Evolutionary conservation across 2,797 vertebrate genomes (phyloP).

Genomic region (Antrozous pallidus): DNA sequence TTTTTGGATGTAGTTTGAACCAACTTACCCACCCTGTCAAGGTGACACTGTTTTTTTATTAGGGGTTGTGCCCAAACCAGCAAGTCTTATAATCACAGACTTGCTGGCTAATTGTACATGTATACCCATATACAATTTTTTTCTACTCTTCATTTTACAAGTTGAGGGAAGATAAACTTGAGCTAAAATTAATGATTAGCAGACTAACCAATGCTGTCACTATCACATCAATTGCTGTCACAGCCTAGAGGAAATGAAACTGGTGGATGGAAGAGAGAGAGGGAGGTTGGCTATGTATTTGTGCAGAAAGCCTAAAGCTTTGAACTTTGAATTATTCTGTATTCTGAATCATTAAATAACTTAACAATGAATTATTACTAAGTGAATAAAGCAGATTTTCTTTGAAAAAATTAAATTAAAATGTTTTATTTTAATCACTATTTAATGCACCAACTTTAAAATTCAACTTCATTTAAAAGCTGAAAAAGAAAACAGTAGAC

Average conservation of each 20-base stretch:
- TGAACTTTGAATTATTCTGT: not conserved
- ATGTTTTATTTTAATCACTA: not conserved
- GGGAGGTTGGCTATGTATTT: not conserved
- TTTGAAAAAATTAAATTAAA: conserved; percentile 36
- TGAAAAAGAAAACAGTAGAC: not conserved
- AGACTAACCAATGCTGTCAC: conserved; percentile 16
- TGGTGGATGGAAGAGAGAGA: not conserved
- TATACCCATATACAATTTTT: conserved; percentile 27
- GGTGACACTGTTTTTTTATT: not conserved
- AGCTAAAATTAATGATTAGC: not conserved
- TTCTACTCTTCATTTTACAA: not conserved
- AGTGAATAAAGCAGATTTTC: conserved; percentile 22
- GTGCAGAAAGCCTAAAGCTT: not conserved
- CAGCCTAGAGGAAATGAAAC: not conserved
- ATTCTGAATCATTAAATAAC: not conserved
- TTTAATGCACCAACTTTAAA: conserved; percentile 36
- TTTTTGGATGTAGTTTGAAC: not conserved
- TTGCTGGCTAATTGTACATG: not conserved
- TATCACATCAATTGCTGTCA: not conserved
- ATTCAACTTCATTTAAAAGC: conserved; percentile 35
- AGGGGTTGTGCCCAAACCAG: not conserved
- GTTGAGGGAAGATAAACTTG: not conserved
- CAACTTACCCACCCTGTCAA: not conserved
- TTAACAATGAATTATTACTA: not conserved
- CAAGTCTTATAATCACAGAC: conserved; percentile 19